phyloP scores from a whole-genome alignment of 2,797 vertebrate species.

The Capromys pilorides region DNA sequence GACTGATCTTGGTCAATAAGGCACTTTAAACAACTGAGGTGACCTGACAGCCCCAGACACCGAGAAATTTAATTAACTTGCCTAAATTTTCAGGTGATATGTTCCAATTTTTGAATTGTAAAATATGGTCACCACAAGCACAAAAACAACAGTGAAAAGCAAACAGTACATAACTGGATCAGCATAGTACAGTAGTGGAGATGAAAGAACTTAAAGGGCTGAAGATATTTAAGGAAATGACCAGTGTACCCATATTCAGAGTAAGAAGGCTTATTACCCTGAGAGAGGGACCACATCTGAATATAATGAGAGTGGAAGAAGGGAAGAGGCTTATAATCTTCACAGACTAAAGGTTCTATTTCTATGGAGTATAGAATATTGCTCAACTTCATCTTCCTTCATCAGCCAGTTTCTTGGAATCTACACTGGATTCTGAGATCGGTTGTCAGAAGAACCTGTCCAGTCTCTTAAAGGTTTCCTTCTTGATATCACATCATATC shows the following conservation, averaged over 20 bases:
- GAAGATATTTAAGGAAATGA: background rate
- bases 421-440: conserved; percentile 4
- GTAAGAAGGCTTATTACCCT: background rate
- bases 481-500: background rate
- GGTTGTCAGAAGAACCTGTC: background rate
- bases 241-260: background rate
- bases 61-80: conserved; percentile 28
- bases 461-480: background rate
- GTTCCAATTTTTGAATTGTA: conserved; percentile 45
- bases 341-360: background rate
- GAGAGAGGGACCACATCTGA: background rate
- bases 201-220: conserved; percentile 38
- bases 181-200: background rate
- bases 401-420: background rate
- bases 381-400: background rate
- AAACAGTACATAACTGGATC: background rate
- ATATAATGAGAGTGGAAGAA: background rate
- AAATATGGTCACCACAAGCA: conserved; percentile 63
- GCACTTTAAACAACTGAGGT: no score
- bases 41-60: background rate
- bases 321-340: background rate
- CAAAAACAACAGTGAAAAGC: conserved; percentile 32
- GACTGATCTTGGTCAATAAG: no score
- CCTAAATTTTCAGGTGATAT: conserved; percentile 43
- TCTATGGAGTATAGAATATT: conserved; percentile 29